Evolutionary conservation across 2,797 vertebrate species (phyloP), one percentile per base, ranked within the genome.

Genomic region (Galago senegalensis): DNA sequence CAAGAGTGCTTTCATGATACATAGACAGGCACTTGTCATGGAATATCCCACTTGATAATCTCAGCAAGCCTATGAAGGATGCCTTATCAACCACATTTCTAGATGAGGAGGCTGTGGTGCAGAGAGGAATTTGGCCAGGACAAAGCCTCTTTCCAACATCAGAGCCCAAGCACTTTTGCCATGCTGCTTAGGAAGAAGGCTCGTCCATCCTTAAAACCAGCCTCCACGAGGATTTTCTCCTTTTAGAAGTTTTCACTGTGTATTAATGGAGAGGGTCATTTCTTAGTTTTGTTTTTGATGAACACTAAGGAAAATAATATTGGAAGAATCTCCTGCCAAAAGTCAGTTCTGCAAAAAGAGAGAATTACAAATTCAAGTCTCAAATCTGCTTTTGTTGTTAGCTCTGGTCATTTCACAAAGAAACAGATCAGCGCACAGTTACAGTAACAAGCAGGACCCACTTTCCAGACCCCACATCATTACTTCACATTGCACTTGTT

Each of bases 371-470:
- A 96, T 87, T 70, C 37, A n/a, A n/a, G 29, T 67, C 73, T 89
- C 56, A 88, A 53, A 88, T 46, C 27, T 46, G 77, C 31, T 93
- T 92, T 67, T 49, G 5, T 56, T 85, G 31, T 77, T 53, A 69
- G 56, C 37, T 95, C 31, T 81, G 53, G 31, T 12, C n/a, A 83
- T 37, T 88, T 89, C 4, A 69, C 73, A 56, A 90, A 69, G 69
- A 69, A 94, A 92, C 76, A 77, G 53, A 72, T 92, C 85, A 98
- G 87, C 75, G 84, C 91, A 95, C 65, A 81, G 88, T 97, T 97
- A 92, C 53, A 29, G 29, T 94, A 92, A 96, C 92, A 21, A 97
- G 16, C 65, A 82, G 16, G 49, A 86, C 65, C 56, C 86, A 1
- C 92, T 96, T 98, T 80, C 69, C 53, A 25, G 40, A 90, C 5